Evolutionary conservation across 2,888 invertebrate species (phyloP).

Genomic region (Taphrorychus bicolor): DNA sequence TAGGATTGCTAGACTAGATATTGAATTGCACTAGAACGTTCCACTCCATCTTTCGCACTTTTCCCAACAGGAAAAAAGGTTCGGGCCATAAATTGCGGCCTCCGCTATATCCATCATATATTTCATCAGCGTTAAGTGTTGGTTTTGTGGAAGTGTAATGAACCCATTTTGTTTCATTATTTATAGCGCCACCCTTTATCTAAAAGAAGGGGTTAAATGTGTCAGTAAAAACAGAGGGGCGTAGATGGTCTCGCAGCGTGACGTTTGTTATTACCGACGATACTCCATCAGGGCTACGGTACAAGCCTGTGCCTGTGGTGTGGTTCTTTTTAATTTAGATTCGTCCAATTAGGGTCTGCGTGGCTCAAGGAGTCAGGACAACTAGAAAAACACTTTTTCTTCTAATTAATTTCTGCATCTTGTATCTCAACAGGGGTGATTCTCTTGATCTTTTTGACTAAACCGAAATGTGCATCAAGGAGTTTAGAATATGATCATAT

Average conservation of each 20-base stretch:
- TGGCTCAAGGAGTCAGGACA: too few species aligned
- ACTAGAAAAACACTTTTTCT: too few species aligned
- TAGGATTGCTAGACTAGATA: background rate
- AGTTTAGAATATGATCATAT: too few species aligned
- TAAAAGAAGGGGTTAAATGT: conserved; percentile 29
- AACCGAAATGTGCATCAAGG: too few species aligned
- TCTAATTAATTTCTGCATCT: too few species aligned
- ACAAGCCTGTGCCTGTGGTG: background rate
- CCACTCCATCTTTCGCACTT: background rate
- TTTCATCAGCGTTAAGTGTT: conserved; percentile 20
- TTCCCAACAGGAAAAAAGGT: conserved; percentile 7
- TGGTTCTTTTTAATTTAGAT: background rate
- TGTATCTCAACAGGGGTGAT: too few species aligned
- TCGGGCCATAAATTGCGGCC: background rate
- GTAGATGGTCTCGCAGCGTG: conserved; percentile 24
- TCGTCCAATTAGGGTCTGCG: background rate
- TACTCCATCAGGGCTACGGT: background rate
- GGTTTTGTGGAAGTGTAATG: conserved; percentile 27
- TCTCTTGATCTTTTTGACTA: too few species aligned
- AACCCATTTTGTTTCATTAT: conserved; percentile 29
- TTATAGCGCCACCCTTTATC: conserved; percentile 19
- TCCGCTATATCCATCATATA: conserved; percentile 18
- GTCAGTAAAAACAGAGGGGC: conserved; percentile 20
- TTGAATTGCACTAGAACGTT: background rate
- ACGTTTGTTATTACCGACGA: conserved; percentile 15